These are phyloP conservation scores for Troides helena DNA, from an alignment of 2,888 invertebrate genomes.

Conservation along the genomic window DNA sequence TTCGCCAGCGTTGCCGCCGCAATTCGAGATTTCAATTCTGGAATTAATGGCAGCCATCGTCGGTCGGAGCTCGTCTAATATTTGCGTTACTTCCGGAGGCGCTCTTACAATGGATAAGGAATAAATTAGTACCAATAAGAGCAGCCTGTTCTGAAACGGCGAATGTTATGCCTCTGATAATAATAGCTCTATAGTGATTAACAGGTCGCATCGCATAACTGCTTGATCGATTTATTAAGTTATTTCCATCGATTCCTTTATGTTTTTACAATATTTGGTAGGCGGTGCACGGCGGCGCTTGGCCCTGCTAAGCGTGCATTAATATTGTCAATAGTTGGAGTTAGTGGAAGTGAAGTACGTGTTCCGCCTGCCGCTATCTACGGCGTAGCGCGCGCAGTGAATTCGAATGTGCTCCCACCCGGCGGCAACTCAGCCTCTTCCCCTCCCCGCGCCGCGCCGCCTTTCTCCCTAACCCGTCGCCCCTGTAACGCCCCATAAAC, in stretches of 20 bases:
- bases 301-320: constrained; percentile 78
- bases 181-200: constrained; percentile 4
- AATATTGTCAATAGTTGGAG: constrained; percentile 81
- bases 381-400: constrained; percentile 76
- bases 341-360: constrained; percentile 80
- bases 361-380: constrained; percentile 80
- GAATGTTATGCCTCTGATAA: constrained; percentile 10
- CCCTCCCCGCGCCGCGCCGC: constrained; percentile 34
- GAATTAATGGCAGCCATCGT: constrained; percentile 77
- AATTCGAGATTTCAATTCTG: constrained; percentile 80
- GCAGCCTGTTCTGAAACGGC: constrained; percentile 16
- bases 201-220: neutral
- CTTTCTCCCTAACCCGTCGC: constrained; percentile 57
- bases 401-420: constrained; percentile 74
- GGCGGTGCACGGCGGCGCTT: constrained; percentile 66
- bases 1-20: constrained; percentile 73
- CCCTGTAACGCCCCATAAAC: constrained; percentile 78
- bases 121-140: constrained; percentile 71
- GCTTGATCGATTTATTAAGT: constrained; percentile 2
- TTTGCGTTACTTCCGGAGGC: constrained; percentile 77
- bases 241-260: constrained; percentile 33
- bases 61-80: constrained; percentile 75
- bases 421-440: constrained; percentile 39
- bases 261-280: constrained; percentile 58
- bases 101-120: constrained; percentile 72